These are phyloP conservation scores for Cosmia pyralina DNA, from an alignment of 2,888 invertebrate genomes.

Conservation along the genomic window DNA sequence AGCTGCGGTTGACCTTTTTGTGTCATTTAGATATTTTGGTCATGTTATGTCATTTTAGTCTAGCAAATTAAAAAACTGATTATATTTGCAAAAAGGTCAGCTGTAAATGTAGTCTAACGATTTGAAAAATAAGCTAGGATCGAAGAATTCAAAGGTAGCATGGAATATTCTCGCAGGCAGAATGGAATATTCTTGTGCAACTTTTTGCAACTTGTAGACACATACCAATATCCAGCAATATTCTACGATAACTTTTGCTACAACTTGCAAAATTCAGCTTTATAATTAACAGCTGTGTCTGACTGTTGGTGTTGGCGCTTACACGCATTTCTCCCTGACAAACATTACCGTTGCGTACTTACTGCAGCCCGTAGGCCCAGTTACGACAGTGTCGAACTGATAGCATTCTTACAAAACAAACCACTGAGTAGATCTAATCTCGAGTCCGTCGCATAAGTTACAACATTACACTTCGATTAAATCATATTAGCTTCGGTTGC, in stretches of 20 bases:
- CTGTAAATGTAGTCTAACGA: background rate
- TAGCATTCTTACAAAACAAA: conserved; percentile 72
- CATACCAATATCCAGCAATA: background rate
- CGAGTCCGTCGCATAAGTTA: conserved; percentile 67
- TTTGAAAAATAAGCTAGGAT: background rate
- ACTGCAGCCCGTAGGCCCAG: conserved; percentile 45
- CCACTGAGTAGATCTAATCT: conserved; percentile 66
- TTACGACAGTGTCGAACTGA: conserved; percentile 64
- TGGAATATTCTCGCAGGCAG: no score
- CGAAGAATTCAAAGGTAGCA: background rate
- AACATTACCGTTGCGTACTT: conserved; percentile 35
- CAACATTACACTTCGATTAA: conserved; percentile 72
- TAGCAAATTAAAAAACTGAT: background rate
- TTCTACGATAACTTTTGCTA: conserved; percentile 9
- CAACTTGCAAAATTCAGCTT: conserved; percentile 9
- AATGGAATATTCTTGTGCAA: background rate
- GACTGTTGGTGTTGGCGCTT: conserved; percentile 8
- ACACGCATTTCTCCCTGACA: conserved; percentile 41
- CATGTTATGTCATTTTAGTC: no score
- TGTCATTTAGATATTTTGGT: no score
- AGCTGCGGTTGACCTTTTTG: no score
- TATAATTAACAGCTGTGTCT: conserved; percentile 17
- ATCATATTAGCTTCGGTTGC: conserved; percentile 74
- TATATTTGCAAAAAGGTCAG: background rate
- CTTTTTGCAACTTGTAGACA: background rate